phyloP scores from a whole-genome alignment of 1,140 invertebrate species.

The Venustaconcha ellipsiformis region DNA sequence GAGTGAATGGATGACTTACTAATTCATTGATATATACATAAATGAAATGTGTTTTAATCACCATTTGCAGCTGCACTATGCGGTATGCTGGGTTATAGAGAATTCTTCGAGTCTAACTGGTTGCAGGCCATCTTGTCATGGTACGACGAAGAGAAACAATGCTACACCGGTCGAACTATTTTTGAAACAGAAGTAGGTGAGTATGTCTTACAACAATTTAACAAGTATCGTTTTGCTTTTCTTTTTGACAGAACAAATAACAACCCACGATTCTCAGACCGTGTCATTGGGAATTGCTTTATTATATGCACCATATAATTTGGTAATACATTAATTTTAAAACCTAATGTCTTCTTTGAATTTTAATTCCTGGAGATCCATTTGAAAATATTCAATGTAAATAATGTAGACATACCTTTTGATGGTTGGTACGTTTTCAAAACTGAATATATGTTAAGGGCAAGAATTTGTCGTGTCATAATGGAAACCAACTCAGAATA shows the following conservation, averaged over 20 bases:
- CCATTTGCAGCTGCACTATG: too few relatives aligned
- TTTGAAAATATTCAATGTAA: too few relatives aligned
- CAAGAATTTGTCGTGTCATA: too few relatives aligned
- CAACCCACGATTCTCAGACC: not conserved
- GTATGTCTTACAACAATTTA: not conserved
- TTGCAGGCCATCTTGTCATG: constrained; percentile 56
- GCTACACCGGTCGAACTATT: constrained; percentile 38
- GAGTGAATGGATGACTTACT: too few relatives aligned
- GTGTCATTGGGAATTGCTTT: not conserved
- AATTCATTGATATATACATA: too few relatives aligned
- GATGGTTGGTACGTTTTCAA: too few relatives aligned
- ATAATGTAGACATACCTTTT: too few relatives aligned
- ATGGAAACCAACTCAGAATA: too few relatives aligned
- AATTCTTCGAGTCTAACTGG: constrained; percentile 58
- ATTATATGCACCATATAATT: not conserved
- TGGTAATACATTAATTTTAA: not conserved
- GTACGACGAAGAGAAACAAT: constrained; percentile 51
- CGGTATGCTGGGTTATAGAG: constrained; percentile 49
- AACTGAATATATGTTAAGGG: too few relatives aligned
- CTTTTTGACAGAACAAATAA: not conserved
- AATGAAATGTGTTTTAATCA: too few relatives aligned
- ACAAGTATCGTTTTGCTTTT: not conserved
- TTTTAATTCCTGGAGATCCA: not conserved
- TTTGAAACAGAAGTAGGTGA: constrained; percentile 24
- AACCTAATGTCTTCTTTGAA: not conserved